Percentiles rank a stretch among this genome's conserved stretches.
Conservation (phyloP, 2,888 invertebrate species). For the Synanthedon myopaeformis region DNA sequence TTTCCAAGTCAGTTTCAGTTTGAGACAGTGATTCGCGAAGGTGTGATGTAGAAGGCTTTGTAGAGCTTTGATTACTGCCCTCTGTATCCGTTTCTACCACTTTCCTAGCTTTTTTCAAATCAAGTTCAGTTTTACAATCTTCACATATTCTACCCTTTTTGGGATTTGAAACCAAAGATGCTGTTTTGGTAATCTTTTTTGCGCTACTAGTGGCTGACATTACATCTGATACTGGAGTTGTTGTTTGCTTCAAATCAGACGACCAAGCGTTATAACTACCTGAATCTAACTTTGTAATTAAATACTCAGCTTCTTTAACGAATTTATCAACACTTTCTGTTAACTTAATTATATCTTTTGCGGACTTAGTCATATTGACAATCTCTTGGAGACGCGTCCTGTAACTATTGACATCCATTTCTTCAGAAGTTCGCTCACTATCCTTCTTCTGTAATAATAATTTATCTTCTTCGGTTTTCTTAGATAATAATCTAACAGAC, state of each 20-base stretch:
- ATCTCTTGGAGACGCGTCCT: background rate
- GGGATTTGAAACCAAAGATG: conserved; percentile 8
- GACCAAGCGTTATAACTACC: too few species aligned
- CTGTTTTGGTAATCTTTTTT: conserved; percentile 3
- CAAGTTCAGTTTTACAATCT: background rate
- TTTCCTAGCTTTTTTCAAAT: background rate
- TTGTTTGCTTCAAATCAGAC: too few species aligned
- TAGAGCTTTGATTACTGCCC: too few species aligned
- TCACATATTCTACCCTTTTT: conserved; percentile 4
- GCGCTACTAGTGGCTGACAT: too few species aligned
- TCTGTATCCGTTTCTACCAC: background rate
- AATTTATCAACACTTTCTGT: conserved; percentile 16
- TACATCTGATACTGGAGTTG: too few species aligned
- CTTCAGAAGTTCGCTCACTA: background rate
- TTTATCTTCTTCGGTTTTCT: background rate
- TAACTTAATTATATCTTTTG: conserved; percentile 11
- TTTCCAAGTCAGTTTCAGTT: background rate
- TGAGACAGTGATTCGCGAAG: background rate
- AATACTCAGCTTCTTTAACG: conserved; percentile 14
- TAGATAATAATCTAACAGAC: background rate
- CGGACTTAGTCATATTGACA: conserved; percentile 8
- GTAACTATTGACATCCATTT: background rate
- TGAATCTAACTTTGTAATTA: too few species aligned
- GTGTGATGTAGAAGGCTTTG: background rate
- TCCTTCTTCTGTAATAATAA: background rate